phyloP scores from a whole-genome alignment of 2,888 invertebrate genomes.

The Cecidostiba fungosa region DNA sequence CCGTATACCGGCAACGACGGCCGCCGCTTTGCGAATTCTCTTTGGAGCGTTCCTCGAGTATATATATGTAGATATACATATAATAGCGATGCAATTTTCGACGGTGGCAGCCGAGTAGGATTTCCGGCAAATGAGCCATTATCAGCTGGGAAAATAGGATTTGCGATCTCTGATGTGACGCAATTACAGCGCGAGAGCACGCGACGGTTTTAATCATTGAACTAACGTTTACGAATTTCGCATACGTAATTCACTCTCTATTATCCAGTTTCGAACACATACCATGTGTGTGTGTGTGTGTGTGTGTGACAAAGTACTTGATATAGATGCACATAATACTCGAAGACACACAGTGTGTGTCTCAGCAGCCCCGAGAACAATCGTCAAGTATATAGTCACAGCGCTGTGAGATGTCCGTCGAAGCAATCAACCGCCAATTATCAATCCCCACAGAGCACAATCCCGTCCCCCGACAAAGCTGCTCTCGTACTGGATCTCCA shows the following conservation, averaged over 20 bases:
- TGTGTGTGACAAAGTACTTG: background rate
- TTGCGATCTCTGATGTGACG: background rate
- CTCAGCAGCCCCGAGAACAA: background rate
- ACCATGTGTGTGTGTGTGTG: no score
- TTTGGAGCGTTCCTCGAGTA: background rate
- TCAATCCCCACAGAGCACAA: background rate
- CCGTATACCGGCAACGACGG: no score
- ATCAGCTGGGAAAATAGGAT: background rate
- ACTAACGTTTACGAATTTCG: background rate
- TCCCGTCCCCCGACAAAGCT: constrained; percentile 10
- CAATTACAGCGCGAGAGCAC: background rate
- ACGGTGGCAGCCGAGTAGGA: background rate
- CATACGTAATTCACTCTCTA: background rate
- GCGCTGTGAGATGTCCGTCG: background rate
- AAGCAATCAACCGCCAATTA: constrained; percentile 4
- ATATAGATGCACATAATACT: no score
- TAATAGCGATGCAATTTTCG: background rate
- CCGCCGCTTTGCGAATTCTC: background rate
- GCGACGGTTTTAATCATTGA: background rate
- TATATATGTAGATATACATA: background rate
- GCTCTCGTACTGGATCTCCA: constrained; percentile 1
- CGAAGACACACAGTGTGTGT: no score
- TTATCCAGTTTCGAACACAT: no score
- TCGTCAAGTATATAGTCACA: background rate
- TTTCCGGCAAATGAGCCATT: constrained; percentile 5